Conservation (phyloP, 2,113 vertebrate species). For the Arvicanthis niloticus region DNA sequence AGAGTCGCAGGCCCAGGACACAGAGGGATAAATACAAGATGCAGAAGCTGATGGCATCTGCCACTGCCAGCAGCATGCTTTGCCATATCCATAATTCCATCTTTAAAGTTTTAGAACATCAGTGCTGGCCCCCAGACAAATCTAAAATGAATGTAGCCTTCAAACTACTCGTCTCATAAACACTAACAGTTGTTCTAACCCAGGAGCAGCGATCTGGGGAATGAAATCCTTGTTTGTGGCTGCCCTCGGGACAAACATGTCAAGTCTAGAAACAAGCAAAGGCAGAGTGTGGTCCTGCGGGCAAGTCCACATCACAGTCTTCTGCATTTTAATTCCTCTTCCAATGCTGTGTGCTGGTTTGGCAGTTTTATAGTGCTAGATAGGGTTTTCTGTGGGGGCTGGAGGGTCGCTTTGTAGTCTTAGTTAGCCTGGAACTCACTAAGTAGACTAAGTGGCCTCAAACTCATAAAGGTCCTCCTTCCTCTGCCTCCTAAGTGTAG, state of each 20-base stretch:
- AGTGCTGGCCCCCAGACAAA: conserved; percentile 79
- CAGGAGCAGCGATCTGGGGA: conserved; percentile 79
- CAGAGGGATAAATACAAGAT: background rate
- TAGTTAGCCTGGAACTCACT: background rate
- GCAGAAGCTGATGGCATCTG: background rate
- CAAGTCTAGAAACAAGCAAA: conserved; percentile 81
- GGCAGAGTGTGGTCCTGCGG: conserved; percentile 71
- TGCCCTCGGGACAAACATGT: conserved; percentile 74
- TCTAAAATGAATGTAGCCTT: conserved; percentile 82
- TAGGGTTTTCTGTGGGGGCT: background rate
- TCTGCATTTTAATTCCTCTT: conserved; percentile 86
- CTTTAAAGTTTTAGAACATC: conserved; percentile 79
- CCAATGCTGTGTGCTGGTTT: conserved; percentile 81
- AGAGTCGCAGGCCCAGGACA: background rate
- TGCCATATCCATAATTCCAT: conserved; percentile 72
- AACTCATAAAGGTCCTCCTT: background rate
- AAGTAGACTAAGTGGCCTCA: background rate
- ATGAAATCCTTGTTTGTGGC: conserved; percentile 76
- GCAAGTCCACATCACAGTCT: conserved; percentile 69
- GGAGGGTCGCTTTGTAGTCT: background rate
- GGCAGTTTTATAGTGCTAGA: background rate
- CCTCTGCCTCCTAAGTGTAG: background rate
- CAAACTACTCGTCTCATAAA: conserved; percentile 75
- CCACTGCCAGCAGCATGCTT: background rate
- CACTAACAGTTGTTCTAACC: conserved; percentile 82